Evolutionary conservation across 2,888 invertebrate genomes (phyloP).

Genomic region (Dioctria rufipes): DNA sequence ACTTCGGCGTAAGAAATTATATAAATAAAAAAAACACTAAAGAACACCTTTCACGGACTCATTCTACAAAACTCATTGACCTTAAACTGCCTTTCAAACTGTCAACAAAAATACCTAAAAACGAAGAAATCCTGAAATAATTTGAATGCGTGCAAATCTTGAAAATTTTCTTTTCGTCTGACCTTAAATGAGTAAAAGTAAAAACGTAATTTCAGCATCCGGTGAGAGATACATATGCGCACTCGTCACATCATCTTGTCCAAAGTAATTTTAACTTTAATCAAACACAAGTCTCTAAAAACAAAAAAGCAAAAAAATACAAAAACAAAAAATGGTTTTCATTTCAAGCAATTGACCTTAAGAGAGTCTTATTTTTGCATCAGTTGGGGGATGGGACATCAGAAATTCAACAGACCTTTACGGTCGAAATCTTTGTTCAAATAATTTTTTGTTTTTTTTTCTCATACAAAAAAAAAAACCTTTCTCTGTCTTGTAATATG

Average conservation of each 20-base stretch:
- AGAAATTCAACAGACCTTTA: not conserved
- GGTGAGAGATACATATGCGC: not conserved
- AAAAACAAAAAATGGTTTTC: not conserved
- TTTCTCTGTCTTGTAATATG: not conserved
- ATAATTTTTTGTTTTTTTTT: no score
- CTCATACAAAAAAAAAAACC: not conserved
- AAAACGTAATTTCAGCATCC: not conserved
- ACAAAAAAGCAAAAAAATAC: not conserved
- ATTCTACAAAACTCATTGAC: no score
- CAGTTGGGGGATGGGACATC: not conserved
- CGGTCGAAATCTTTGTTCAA: conserved; percentile 12
- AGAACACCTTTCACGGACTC: no score
- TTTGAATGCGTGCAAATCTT: no score
- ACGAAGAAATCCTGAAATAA: no score
- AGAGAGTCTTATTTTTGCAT: not conserved
- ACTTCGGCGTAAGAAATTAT: no score
- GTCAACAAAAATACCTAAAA: no score
- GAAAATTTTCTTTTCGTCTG: not conserved
- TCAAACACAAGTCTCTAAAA: not conserved
- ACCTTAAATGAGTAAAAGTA: not conserved
- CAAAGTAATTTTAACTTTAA: not conserved
- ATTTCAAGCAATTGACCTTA: conserved; percentile 37
- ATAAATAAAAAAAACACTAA: no score
- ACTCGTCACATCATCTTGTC: not conserved
- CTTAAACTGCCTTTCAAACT: no score